Base-by-base conservation (phyloP, 2,888 invertebrate species). In the Nineta flava region DNA sequence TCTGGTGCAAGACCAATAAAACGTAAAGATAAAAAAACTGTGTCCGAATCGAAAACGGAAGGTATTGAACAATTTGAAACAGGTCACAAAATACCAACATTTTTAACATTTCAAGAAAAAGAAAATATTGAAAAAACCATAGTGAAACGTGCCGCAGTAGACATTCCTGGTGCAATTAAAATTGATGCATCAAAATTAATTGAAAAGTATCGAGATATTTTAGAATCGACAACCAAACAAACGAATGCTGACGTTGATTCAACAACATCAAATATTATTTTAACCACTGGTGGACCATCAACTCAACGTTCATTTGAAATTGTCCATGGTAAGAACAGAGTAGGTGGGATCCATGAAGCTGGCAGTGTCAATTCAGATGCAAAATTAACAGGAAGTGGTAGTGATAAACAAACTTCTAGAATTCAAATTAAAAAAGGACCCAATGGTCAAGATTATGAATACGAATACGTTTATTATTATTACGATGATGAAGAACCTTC, bases 391-490 rank as follows among this genome's bases (percentile, higher is more conserved):
- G 74, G 75, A 1, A 79, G 81, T 40, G 80, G 79, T 1, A 76
- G 80, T 15, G 83, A 82, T 61, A 79, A 74, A 54, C 68, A 71
- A 58, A 78, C 82, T 55, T 83, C 84, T 0, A 71, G 83, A 52
- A 82, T 85, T 57, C 81, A 88, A 72, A 81, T 90, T 32, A 87
- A 90, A 60, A 90, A 88, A 61, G 90, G 87, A 12, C 87, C 87
- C 1, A 88, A 90, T 60, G 90, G 90, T 2, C 83, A 88, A 64
- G 90, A 91, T 61, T 90, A 90, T 61, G 91, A 91, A 64, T 91
- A 90, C 61, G 91, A 91, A 63, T 91, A 91, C 61, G 85, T 91
- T 21, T 91, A 91, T 61, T 91, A 91, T 61, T 91, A 91, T 59
- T 86, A 87, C 58, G 87, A 90, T 58, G 88, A 88, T 55, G 87